phyloP scores from a whole-genome alignment of 2,797 vertebrate genomes.

The Hylomyscus alleni region DNA sequence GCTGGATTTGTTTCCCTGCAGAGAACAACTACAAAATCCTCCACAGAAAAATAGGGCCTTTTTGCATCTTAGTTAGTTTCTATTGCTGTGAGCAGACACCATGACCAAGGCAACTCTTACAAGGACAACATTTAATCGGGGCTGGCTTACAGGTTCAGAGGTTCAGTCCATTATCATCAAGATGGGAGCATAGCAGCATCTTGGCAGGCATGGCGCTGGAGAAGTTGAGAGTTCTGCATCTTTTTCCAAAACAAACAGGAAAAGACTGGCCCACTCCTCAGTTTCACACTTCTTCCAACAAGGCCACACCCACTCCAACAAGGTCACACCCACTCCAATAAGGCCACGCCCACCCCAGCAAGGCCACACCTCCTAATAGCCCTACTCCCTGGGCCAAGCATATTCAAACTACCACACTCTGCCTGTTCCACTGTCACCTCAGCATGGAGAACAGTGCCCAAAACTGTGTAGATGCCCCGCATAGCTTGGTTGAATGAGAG shows the following conservation, averaged over 20 bases:
- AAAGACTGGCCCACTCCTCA: background rate
- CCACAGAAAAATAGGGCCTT: background rate
- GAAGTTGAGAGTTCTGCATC: background rate
- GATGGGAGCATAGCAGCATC: background rate
- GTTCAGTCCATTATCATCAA: background rate
- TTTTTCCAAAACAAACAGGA: background rate
- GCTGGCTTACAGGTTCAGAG: background rate
- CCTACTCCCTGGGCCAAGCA: background rate
- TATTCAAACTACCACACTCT: background rate
- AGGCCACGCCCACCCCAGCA: background rate
- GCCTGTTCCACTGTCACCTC: background rate
- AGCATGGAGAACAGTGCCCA: accelerated
- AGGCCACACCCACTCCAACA: background rate
- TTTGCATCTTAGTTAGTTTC: background rate
- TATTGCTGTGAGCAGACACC: background rate
- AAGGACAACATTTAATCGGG: background rate
- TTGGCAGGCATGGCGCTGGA: background rate
- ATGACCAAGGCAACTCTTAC: background rate
- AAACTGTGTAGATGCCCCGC: accelerated
- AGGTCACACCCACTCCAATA: background rate
- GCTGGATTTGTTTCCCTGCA: background rate
- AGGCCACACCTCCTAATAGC: background rate
- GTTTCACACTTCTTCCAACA: background rate
- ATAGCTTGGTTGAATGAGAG: background rate
- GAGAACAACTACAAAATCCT: too few species aligned